Evolutionary conservation across 1,140 invertebrate genomes (phyloP), one percentile per base, ranked within the genome.

Genomic region (Leptestheria dahalacensis): DNA sequence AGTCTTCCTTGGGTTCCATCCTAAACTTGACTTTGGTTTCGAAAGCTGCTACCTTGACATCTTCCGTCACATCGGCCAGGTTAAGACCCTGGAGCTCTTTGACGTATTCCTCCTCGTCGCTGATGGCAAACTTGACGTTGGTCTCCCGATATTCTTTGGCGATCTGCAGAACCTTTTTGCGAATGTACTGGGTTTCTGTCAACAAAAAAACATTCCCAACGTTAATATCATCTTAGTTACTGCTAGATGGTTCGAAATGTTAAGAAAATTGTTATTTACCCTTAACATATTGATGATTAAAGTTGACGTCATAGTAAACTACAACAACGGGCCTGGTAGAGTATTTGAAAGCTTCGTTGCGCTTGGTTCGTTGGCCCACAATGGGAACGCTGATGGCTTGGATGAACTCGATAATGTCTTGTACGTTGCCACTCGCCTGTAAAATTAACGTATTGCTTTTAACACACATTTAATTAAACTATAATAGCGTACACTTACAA

Each of bases 221-320:
- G 46, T 41, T 41, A 41, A 41, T 9, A n/a, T n/a, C n/a, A 41
- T 46, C 12, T 1, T 56, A 56, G 20, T 28, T 0, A 25, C 20
- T 25, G 41, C n/a, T n/a, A n/a, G n/a, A n/a, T n/a, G n/a, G n/a
- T n/a, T 46, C 41, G 3, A 20, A 33, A 28, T 46, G 25, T 29
- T 41, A 15, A 15, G 15, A 41, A 41, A 41, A 9, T 15, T 23
- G 18, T 23, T 24, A 4, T 21, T 23, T 54, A 48, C 55, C 48
- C 62, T 71, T 70, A 62, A 76, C 71, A 68, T 65, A 73, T 65
- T 79, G 75, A 67, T 78, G 72, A 41, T 73, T 71, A 66, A 76
- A 81, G 68, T 81, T 79, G 6, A 79, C 79, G 66, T 76, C 77
- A 67, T 77, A 80, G 66, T 79, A 81, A 3, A 79, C 71, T 12